Evolutionary conservation across 2,888 invertebrate species (phyloP), one percentile per base, ranked within the genome.

Genomic region (Carterocephalus palaemon): DNA sequence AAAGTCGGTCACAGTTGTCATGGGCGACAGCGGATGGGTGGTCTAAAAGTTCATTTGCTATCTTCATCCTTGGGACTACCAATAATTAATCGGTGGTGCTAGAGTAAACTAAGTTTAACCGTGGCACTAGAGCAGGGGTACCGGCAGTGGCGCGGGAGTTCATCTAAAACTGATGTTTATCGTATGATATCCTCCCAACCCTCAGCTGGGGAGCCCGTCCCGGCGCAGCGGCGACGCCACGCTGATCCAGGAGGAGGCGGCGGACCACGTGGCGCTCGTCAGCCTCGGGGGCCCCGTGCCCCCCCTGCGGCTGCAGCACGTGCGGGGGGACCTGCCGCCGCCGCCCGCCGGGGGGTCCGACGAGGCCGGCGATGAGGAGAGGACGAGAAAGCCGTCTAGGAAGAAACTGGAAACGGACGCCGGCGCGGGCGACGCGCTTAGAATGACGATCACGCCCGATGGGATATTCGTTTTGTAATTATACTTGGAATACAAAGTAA

Each of bases 231-330:
- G 43, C 1, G 45, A 12, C 2, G 17, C 41, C 2, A 57, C 54
- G 1, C 59, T 70, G 23, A 49, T 81, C 0, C 65, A 71, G 49
- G 76, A 77, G 49, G 64, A 64, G 28, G 53, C 57, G 2, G 48
- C 48, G 2, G 51, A 46, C 0, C 67, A 70, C 1, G 64, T 79
- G 12, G 65, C 65, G 1, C 43, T 80, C 45, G 48, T 76, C 33
- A 62, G 59, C 28, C 51, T 79, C n/a, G n/a, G n/a, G 16, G 73
- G 68, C 53, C 52, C 46, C 4, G 69, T 51, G 1, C 74, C 77
- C 2, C 52, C 74, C 45, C 79, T 79, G 0, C 54, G 64, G 0
- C 67, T 81, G 49, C 73, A 79, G 10, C 48, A 48, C 33, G 46
- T 56, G 10, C 64, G 75, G n/a, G 48, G 49, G 1, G 57, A 52